These are phyloP conservation scores for Octonoba sinensis DNA, from an alignment of 2,888 invertebrate genomes.

Conservation along the genomic window DNA sequence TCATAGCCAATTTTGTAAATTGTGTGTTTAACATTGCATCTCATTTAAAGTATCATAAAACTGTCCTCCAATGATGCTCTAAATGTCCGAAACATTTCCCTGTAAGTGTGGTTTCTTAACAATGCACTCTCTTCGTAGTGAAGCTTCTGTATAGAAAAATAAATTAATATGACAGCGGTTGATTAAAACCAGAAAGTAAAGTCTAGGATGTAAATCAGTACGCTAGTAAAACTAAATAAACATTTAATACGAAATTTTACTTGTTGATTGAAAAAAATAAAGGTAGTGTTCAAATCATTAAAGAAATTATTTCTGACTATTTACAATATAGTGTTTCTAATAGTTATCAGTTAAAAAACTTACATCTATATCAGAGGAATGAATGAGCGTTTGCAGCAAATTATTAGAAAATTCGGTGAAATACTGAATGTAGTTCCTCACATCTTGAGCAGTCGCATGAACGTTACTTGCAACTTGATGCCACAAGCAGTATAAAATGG, in stretches of 20 bases:
- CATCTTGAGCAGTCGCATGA: slow-evolving; percentile 80
- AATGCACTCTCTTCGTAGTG: too few relatives aligned
- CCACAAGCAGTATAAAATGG: slow-evolving; percentile 87
- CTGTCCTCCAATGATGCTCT: too few relatives aligned
- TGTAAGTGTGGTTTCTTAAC: too few relatives aligned
- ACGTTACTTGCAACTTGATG: slow-evolving; percentile 84
- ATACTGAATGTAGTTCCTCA: slow-evolving; percentile 86
- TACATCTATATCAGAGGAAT: slow-evolving; percentile 86
- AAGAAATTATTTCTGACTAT: not conserved
- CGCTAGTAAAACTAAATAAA: not conserved
- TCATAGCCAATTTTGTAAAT: too few relatives aligned
- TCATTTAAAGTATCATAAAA: too few relatives aligned
- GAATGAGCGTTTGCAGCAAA: slow-evolving; percentile 83
- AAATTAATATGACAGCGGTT: too few relatives aligned
- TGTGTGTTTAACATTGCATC: too few relatives aligned
- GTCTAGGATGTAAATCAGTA: too few relatives aligned
- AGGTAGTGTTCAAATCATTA: not conserved
- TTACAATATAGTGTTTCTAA: not conserved
- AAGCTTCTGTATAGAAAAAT: too few relatives aligned
- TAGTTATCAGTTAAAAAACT: slow-evolving; percentile 76
- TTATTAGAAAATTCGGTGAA: slow-evolving; percentile 83
- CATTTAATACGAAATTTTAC: not conserved
- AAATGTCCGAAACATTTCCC: too few relatives aligned
- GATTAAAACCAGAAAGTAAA: too few relatives aligned
- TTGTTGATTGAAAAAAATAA: not conserved